Conservation (phyloP, 2,888 invertebrate genomes). For the Eristalinus sepulchralis region DNA sequence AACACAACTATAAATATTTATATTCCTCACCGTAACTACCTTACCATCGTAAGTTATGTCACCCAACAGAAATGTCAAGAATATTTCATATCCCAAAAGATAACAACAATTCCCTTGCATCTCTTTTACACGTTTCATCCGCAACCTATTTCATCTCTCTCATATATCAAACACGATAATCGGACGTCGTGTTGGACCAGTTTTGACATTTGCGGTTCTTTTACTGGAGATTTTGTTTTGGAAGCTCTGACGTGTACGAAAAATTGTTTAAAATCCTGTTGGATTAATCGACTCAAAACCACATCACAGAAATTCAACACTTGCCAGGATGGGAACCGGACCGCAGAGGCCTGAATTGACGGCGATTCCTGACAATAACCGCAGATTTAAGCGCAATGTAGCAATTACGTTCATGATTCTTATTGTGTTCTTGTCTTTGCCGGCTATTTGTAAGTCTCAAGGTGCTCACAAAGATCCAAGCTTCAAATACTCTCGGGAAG, state of each 20-base stretch:
- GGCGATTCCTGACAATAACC: background rate
- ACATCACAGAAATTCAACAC: conserved; percentile 49
- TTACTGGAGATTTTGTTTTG: conserved; percentile 30
- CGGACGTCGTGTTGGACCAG: conserved; percentile 28
- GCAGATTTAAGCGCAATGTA: conserved; percentile 66
- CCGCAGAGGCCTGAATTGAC: background rate
- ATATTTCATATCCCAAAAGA: background rate
- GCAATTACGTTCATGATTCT: conserved; percentile 75
- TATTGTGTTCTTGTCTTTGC: conserved; percentile 78
- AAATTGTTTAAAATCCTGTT: conserved; percentile 13
- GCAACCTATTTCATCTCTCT: background rate
- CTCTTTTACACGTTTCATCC: conserved; percentile 19
- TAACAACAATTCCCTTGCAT: conserved; percentile 44
- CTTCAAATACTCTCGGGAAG: conserved; percentile 91
- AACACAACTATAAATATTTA: no score
- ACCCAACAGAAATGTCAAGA: background rate
- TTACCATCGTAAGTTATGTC: conserved; percentile 4
- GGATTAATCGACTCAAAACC: background rate
- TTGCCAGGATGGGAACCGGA: conserved; percentile 39
- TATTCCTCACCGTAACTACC: background rate
- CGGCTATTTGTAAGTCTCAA: conserved; percentile 80
- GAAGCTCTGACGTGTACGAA: conserved; percentile 58
- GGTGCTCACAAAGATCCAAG: conserved; percentile 85
- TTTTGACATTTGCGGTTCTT: conserved; percentile 35
- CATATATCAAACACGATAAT: conserved; percentile 14